Conservation (phyloP, 2,113 vertebrate genomes). For the Fregetta grallaria region DNA sequence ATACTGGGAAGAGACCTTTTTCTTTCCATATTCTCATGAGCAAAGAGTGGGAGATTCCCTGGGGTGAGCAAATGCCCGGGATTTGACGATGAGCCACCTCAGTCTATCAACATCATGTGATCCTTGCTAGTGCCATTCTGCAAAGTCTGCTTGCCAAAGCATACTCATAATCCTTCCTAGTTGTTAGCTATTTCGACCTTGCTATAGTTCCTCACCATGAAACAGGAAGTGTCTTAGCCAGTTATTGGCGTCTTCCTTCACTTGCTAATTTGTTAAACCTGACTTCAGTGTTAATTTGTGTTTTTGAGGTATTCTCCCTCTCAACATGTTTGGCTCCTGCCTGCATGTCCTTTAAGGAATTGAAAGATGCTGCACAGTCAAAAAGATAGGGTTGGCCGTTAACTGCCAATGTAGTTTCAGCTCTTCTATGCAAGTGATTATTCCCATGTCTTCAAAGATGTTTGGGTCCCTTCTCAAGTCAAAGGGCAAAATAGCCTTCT, state of each 20-base stretch:
- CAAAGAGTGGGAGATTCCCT: not conserved
- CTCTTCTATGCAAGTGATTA: not conserved
- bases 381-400: not conserved
- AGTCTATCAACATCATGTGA: not conserved
- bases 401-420: not conserved
- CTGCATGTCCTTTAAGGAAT: not conserved
- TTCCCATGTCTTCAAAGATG: not conserved
- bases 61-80: not conserved
- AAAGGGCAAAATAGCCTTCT: constrained; percentile 4
- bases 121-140: not conserved
- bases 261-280: not conserved
- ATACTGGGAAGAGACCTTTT: not conserved
- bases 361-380: not conserved
- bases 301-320: not conserved
- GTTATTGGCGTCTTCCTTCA: not conserved
- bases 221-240: not conserved
- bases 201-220: not conserved
- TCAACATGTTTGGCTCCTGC: not conserved
- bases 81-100: not conserved
- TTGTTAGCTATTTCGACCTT: not conserved
- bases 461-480: not conserved
- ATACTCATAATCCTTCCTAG: not conserved
- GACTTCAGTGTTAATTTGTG: not conserved
- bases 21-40: not conserved
- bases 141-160: not conserved